Evolutionary conservation across 2,888 invertebrate genomes (phyloP), one percentile per base, ranked within the genome.

Genomic region (Parnassius orleans): DNA sequence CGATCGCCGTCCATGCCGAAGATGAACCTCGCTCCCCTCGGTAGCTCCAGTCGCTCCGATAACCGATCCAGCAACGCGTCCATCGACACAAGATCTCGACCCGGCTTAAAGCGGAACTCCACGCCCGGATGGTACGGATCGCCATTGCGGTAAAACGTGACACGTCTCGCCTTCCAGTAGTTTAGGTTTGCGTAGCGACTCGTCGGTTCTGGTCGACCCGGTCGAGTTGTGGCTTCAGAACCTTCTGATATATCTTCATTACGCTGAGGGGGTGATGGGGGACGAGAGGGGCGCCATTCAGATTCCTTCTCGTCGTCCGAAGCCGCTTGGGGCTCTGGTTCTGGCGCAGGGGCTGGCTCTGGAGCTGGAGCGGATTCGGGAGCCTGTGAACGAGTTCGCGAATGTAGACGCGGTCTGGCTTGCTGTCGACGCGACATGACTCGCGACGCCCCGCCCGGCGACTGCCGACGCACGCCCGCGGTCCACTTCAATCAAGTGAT

Each of bases 121-220:
- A 97, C 94, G 0, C 98, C 98, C 14, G 96, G 97, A 79, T 96
- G 97, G 80, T 97, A 97, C 0, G 97, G 96, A 80, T 98, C 98
- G 3, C 98, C 98, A 93, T 98, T 98, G 80, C 97, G 95, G 89
- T 96, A 98, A 86, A 98, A 98, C 1, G 96, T 95, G 63, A 98
- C 96, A 58, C 97, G 92, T 64, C 97, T 92, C 0, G 97, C 96
- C 75, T 96, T 94, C 97, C 97, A 97, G 80, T 96, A 97, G 68
- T 96, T 96, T 58, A 96, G 93, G 82, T 96, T 96, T 68, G 94
- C 95, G 85, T 96, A 96, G 73, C 94, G 90, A 80, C 93, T 93
- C 63, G 92, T 79, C 72, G 93, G 92, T 84, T 93, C 87, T 70
- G 92, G 81, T 84, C 82, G 90, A 87, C 73, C 93, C 83, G 91